Evolutionary conservation across 2,888 invertebrate genomes (phyloP), one percentile per base, ranked within the genome.

Genomic region (Ornithoptera priamus): DNA sequence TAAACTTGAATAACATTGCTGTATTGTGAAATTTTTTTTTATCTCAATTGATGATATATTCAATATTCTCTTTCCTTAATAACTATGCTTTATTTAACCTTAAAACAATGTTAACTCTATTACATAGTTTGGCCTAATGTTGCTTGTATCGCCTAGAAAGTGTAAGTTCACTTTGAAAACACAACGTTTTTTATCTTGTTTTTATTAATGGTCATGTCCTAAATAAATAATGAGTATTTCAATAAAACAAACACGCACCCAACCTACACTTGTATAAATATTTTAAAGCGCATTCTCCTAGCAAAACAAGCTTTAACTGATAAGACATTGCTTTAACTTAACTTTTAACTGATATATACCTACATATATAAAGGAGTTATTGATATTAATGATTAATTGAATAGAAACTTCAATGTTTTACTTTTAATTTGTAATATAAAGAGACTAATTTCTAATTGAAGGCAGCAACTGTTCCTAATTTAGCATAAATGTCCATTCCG

Each of bases 401-500:
- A 68, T 15, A 63, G 6, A 5, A 57, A 57, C 20, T 57, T 20
- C n/a, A 56, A 56, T 56, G n/a, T 20, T 50, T 50, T 50, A 30
- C 30, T 4, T 50, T 17, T 1, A 5, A 50, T 50, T 17, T 50
- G 18, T 17, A 17, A 5, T 18, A 17, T 17, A 50, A 50, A 12
- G 15, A 50, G 57, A 56, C 7, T 57, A 20, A 57, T 57, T 20
- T 57, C 8, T n/a, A 59, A 50, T 59, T 39, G 39, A 39, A 39
- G 39, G 39, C 39, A 39, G 18, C 50, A 20, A 57, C 8, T 57
- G 58, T 68, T 58, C 61, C 42, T 62, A 57, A 58, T 42, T 42
- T 62, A n/a, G 3, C 36, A 36, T 65, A 36, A 62, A 36, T 42
- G 12, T 30, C 56, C 69, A 69, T 69, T 69, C 65, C 65, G 24